phyloP scores from a whole-genome alignment of 2,797 vertebrate species.

The Pipistrellus pygmaeus region DNA sequence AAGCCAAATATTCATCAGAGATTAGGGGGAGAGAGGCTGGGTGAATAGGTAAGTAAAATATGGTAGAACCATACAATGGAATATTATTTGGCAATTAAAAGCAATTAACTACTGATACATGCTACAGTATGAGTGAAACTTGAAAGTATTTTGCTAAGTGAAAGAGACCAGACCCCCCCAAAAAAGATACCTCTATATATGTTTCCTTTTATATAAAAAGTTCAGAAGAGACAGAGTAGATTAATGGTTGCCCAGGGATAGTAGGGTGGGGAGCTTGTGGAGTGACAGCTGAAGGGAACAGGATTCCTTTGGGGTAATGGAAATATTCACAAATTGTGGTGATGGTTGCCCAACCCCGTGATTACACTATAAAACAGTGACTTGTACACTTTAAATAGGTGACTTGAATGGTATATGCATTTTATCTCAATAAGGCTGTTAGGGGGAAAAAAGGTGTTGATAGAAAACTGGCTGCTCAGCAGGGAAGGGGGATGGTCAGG shows the following conservation, averaged over 20 bases:
- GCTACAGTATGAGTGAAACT: not conserved
- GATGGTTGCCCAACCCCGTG: not conserved
- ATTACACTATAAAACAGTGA: not conserved
- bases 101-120: not conserved
- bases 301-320: not conserved
- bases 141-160: not conserved
- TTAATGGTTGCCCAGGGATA: not conserved
- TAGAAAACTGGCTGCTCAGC: not conserved
- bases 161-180: not conserved
- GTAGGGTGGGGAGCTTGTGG: not conserved
- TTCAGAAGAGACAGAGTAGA: not conserved
- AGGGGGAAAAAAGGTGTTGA: not conserved
- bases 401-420: not conserved
- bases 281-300: not conserved
- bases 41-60: not conserved
- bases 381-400: not conserved
- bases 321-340: not conserved
- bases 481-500: too few species aligned
- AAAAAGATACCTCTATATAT: not conserved
- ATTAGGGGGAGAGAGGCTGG: not conserved
- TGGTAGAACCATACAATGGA: not conserved
- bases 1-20: not conserved
- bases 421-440: not conserved
- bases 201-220: not conserved
- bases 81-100: not conserved